phyloP scores from a whole-genome alignment of 1,140 invertebrate species.

The Calephelis virginiensis region DNA sequence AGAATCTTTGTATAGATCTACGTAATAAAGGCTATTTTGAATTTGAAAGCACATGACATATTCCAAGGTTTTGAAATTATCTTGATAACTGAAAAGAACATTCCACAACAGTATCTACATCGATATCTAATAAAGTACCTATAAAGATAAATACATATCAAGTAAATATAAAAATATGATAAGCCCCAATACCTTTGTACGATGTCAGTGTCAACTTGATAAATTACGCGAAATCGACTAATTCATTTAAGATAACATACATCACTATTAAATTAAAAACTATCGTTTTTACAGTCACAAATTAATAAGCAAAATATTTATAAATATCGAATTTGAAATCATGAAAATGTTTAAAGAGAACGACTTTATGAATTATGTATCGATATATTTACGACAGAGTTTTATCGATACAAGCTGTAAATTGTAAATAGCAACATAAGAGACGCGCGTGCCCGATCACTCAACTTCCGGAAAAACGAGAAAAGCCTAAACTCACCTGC shows the following conservation, averaged over 20 bases:
- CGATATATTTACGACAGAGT: background rate
- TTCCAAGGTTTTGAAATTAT: background rate
- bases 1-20: too few relatives aligned
- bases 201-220: slow-evolving; percentile 17
- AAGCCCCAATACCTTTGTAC: slow-evolving; percentile 8
- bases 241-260: too few relatives aligned
- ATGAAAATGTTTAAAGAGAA: background rate
- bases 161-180: slow-evolving; percentile 1
- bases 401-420: background rate
- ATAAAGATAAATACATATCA: background rate
- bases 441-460: slow-evolving; percentile 27
- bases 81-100: slow-evolving; percentile 10
- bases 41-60: background rate
- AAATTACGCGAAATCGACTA: slow-evolving; percentile 8
- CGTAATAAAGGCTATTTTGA: too few relatives aligned
- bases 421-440: slow-evolving; percentile 1
- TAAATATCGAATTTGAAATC: too few relatives aligned
- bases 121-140: background rate
- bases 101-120: background rate
- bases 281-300: background rate
- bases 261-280: background rate
- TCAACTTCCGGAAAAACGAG: slow-evolving; percentile 42
- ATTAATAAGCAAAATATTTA: too few relatives aligned
- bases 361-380: background rate
- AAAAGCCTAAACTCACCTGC: slow-evolving; percentile 62